Conservation (phyloP, 2,888 invertebrate species). For the Pseudococcus longispinus region DNA sequence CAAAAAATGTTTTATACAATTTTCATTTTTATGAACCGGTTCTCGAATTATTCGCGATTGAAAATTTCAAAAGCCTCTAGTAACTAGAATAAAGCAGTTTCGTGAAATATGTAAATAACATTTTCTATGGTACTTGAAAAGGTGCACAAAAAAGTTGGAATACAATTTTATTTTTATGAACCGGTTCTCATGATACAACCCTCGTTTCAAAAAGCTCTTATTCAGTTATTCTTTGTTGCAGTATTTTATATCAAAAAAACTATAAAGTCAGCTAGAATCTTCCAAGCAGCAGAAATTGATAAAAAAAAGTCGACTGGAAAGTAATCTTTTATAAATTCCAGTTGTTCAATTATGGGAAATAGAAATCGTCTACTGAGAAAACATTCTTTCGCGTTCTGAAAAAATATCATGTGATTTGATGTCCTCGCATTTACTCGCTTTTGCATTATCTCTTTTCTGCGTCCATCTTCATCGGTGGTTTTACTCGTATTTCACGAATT, state of each 20-base stretch:
- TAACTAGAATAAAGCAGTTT: too few species aligned
- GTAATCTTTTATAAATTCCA: neutral
- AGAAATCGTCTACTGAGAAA: conserved; percentile 1
- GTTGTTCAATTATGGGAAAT: conserved; percentile 35
- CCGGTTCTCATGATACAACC: too few species aligned
- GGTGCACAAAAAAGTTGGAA: too few species aligned
- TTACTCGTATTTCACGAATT: neutral
- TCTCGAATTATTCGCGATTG: too few species aligned
- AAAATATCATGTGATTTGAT: neutral
- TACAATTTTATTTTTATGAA: too few species aligned
- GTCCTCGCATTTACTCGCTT: neutral
- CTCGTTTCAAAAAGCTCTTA: too few species aligned
- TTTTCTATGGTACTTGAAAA: too few species aligned
- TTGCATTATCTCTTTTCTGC: neutral
- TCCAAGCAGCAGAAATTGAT: neutral
- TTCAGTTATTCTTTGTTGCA: neutral
- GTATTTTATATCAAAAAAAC: neutral
- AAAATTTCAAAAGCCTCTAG: too few species aligned
- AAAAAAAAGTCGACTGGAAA: neutral
- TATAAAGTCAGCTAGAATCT: neutral
- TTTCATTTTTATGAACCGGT: too few species aligned
- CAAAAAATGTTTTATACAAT: too few species aligned
- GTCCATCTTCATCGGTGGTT: neutral
- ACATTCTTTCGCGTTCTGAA: conserved; percentile 11
- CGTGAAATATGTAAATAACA: too few species aligned